Evolutionary conservation across 2,888 invertebrate genomes (phyloP).

Genomic region (Drosophila diplacantha): DNA sequence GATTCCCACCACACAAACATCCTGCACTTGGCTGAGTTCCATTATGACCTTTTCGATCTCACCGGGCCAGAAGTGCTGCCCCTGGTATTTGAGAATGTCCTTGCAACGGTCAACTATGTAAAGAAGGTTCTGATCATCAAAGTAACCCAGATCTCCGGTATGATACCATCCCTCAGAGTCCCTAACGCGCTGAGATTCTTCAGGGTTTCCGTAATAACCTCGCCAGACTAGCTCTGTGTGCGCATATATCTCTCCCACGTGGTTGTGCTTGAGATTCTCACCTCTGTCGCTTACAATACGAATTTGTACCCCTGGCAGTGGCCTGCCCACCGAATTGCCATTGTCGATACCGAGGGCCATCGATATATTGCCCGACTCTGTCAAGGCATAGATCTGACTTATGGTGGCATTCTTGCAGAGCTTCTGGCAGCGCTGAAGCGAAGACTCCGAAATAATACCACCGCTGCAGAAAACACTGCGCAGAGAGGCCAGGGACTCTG

Average conservation of each 20-base stretch:
- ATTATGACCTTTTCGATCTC: slow-evolving; percentile 70
- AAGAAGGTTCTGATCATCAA: slow-evolving; percentile 71
- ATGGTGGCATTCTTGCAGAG: slow-evolving; percentile 53
- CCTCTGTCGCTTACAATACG: slow-evolving; percentile 68
- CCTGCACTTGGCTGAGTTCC: slow-evolving; percentile 60
- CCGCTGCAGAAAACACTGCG: slow-evolving; percentile 57
- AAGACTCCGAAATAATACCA: slow-evolving; percentile 44
- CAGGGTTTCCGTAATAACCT: slow-evolving; percentile 71
- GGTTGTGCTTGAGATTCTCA: slow-evolving; percentile 49
- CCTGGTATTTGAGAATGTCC: slow-evolving; percentile 73
- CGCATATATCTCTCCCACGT: slow-evolving; percentile 71
- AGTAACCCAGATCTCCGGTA: slow-evolving; percentile 72
- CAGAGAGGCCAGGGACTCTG: slow-evolving; percentile 47
- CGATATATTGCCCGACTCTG: slow-evolving; percentile 60
- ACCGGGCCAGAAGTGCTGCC: slow-evolving; percentile 69
- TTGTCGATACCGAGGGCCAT: slow-evolving; percentile 50
- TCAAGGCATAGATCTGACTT: slow-evolving; percentile 62
- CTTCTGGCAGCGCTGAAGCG: slow-evolving; percentile 52
- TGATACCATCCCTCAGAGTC: slow-evolving; percentile 72
- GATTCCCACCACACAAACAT: slow-evolving; percentile 71
- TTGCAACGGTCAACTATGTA: slow-evolving; percentile 73
- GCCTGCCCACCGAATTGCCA: slow-evolving; percentile 59
- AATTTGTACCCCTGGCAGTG: slow-evolving; percentile 47
- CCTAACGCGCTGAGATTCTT: slow-evolving; percentile 58
- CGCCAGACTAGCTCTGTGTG: slow-evolving; percentile 57